Conservation (phyloP, 2,797 vertebrate genomes). For the Lindbergichthys nudifrons region DNA sequence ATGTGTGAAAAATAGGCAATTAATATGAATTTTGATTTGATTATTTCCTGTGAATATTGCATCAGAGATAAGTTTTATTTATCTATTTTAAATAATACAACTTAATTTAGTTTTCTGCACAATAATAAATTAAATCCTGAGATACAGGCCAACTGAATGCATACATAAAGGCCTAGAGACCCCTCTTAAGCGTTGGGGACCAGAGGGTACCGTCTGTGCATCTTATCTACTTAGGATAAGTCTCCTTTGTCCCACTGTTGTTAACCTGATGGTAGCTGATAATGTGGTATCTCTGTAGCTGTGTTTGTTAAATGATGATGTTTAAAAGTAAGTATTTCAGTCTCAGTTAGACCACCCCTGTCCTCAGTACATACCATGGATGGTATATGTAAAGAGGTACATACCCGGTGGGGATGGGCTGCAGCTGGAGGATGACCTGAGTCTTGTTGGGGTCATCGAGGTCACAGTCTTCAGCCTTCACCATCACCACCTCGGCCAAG, state of each 20-base stretch:
- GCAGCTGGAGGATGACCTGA: constrained; percentile 95
- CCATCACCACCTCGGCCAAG: constrained; percentile 93
- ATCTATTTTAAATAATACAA: too few relatives aligned
- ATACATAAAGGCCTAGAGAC: too few relatives aligned
- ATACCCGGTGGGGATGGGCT: constrained; percentile 92
- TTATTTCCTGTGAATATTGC: too few relatives aligned
- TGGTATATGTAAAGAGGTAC: constrained; percentile 30
- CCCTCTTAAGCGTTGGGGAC: too few relatives aligned
- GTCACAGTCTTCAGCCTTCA: constrained; percentile 88
- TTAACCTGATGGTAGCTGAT: background rate
- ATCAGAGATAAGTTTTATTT: too few relatives aligned
- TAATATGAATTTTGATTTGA: too few relatives aligned
- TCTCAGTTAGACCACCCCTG: background rate
- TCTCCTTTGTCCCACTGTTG: background rate
- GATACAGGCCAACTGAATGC: too few relatives aligned
- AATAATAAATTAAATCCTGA: too few relatives aligned
- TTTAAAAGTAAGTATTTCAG: background rate
- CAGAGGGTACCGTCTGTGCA: too few relatives aligned
- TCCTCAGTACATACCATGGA: constrained; percentile 81
- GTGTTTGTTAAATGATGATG: background rate
- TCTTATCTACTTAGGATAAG: too few relatives aligned
- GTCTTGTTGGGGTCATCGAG: constrained; percentile 91
- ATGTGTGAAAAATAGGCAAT: too few relatives aligned
- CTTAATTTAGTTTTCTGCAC: too few relatives aligned
- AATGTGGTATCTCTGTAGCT: background rate